A percentile compares a stretch with the other conserved stretches of the same genome.
Evolutionary conservation across 2,888 invertebrate species (phyloP).

Genomic region (Nebria brevicollis): DNA sequence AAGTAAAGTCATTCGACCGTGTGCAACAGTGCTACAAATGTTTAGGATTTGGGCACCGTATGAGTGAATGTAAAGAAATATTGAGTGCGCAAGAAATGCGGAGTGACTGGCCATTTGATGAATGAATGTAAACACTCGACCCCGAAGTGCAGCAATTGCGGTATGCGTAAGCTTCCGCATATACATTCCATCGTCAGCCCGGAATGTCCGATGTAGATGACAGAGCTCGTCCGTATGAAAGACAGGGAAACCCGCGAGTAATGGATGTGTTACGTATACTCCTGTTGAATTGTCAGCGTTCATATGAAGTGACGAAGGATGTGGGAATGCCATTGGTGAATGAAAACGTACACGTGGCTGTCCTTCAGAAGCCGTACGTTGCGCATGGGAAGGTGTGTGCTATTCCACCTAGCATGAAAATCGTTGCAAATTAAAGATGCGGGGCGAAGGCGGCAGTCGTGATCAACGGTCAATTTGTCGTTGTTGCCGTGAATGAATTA

Average conservation of each 20-base stretch:
- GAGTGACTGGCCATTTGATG: too few species aligned
- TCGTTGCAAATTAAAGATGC: not conserved
- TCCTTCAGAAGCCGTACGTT: not conserved
- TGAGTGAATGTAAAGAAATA: too few species aligned
- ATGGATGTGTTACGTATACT: not conserved
- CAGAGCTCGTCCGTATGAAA: too few species aligned
- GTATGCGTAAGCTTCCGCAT: too few species aligned
- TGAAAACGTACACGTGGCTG: not conserved
- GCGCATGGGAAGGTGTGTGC: not conserved
- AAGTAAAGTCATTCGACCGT: not conserved
- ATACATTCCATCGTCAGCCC: too few species aligned
- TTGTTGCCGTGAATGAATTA: not conserved
- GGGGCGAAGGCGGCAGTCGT: conserved; percentile 41
- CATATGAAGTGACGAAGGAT: conserved; percentile 42
- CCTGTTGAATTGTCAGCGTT: not conserved
- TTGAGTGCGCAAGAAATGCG: too few species aligned
- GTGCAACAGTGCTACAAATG: not conserved
- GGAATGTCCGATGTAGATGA: too few species aligned
- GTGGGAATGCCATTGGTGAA: conserved; percentile 20
- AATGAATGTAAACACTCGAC: too few species aligned
- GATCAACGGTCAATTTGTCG: conserved; percentile 1
- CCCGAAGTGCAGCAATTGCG: too few species aligned
- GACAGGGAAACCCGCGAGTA: not conserved
- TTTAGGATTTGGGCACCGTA: too few species aligned
- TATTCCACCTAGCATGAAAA: not conserved